Evolutionary conservation across 2,797 vertebrate species (phyloP), one percentile per base, ranked within the genome.

Genomic region (Benthosema pterotum): DNA sequence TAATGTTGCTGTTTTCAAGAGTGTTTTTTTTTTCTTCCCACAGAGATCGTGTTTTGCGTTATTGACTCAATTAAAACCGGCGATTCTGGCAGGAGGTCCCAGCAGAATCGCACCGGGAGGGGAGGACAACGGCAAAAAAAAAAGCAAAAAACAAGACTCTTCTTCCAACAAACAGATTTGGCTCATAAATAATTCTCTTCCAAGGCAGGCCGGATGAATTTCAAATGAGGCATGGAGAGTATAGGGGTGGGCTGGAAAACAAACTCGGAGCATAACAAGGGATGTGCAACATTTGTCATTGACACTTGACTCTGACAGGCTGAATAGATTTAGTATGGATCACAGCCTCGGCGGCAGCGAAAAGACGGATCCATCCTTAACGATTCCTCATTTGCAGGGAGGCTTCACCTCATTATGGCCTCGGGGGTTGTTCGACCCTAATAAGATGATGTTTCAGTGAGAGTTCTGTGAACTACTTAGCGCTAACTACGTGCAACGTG

Each of bases 121-220:
- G 67, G n/a, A 32, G 64, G 74, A 83, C 82, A 79, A 88, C 66
- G 14, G 25, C 47, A 42, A 79, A 53, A 74, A 77, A 77, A 83
- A 17, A 72, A n/a, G n/a, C n/a, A n/a, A 80, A 83, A 84, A 89
- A 85, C 83, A 88, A 87, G 82, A 32, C 78, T 84, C 68, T 73
- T 71, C 79, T 86, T 86, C 77, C 80, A 84, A 62, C 53, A 76
- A 88, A 86, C 87, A 89, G 85, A 89, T 87, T 60, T 86, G 79
- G 62, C 86, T 90, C 85, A 91, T 90, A 84, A 91, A 91, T 91
- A 87, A 91, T 91, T 91, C 88, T 56, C 82, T 89, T 85, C 65
- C 59, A 87, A 84, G 82, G 72, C 76, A 73, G 66, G 66, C 2
- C 74, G 52, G 77, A 86, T 91, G 80, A 79, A 90, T 88, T 83